Evolutionary conservation across 2,113 vertebrate genomes (phyloP), one percentile per base, ranked within the genome.

Genomic region (Podocnemis expansa): DNA sequence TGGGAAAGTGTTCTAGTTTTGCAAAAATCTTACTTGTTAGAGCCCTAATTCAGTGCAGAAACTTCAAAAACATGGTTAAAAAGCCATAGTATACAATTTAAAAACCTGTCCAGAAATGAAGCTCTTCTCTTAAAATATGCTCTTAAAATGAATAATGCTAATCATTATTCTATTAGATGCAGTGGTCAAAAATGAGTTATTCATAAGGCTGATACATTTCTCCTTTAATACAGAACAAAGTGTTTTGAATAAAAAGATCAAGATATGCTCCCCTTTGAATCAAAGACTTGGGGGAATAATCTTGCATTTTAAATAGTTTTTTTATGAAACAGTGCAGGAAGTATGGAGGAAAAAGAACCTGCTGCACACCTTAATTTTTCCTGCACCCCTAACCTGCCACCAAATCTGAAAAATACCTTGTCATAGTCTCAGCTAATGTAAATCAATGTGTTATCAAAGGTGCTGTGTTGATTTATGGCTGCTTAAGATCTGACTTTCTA

Each of bases 161-260:
- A 94, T 82, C 91, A 82, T 85, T 86, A 91, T 95, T 94, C 85
- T 38, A 29, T 89, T 82, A 92, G 95, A 93, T 47, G 80, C 80
- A 83, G 38, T 80, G 70, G 29, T 95, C 92, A 89, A 88, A 90
- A 91, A 78, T 67, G 83, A 94, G 2, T 67, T 90, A 34, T 82
- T 97, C 60, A 43, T 80, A 78, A 93, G 63, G 76, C 82, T 80
- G 92, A 91, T 16, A 60, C 4, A 8, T 81, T 84, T 91, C 79
- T 91, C 58, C 58, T 89, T 92, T 56, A 56, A 8, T 54, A 73
- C 10, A 67, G 34, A 63, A 73, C 10, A 67, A 63, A 63, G 76
- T 8, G 13, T 19, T 87, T 93, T 88, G 31, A 94, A 93, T 58
- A 75, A 29, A 93, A 80, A 19, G 80, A 1, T 43, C 25, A 29